Base-by-base conservation (phyloP, 2,797 vertebrate species). In the Tokudaia muenninki region DNA sequence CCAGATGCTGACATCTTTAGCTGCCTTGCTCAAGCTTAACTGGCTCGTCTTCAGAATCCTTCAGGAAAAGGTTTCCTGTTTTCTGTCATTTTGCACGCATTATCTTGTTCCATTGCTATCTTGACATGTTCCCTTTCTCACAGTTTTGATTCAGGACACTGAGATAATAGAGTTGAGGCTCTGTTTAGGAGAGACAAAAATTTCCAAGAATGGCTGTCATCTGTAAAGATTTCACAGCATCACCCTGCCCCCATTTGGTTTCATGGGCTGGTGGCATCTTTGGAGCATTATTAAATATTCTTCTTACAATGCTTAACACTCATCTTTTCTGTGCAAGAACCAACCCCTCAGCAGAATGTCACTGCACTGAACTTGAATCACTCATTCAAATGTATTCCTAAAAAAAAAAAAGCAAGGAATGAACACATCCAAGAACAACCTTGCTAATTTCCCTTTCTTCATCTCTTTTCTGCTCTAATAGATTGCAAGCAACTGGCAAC, bases 81-180 rank as follows among this genome's bases (percentile, higher is more conserved):
- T 96, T 95, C 95, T 96, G 97, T 98, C 98, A 95, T 92, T 97
- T 96, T 97, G 96, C 97, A 97, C 97, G 12, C 90, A 83, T 97
- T 98, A 98, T 98, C 98, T 97, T 97, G 97, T 97, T 93, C 95
- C 84, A 24, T n/a, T 90, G 65, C 57, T 98, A 98, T 98, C 98
- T 98, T 97, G 97, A 97, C 98, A 97, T 78, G 81, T 87, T 95
- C 55, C 89, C 37, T 79, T 79, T 95, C 95, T 98, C 94, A 96
- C 97, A 97, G 94, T 91, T 95, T 88, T 91, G 83, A 92, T 75
- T 96, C 31, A 24, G 92, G 50, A 96, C 91, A 37, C 92, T 22
- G 44, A 97, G 97, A 97, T 98, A 98, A 97, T 78, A 94, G 80
- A 93, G 83, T 88, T 86, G 91, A 82, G 78, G 16, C 29, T 95